Base-by-base conservation (phyloP, 64 coral and sea anemone genomes). In the Acropora yongei region DNA sequence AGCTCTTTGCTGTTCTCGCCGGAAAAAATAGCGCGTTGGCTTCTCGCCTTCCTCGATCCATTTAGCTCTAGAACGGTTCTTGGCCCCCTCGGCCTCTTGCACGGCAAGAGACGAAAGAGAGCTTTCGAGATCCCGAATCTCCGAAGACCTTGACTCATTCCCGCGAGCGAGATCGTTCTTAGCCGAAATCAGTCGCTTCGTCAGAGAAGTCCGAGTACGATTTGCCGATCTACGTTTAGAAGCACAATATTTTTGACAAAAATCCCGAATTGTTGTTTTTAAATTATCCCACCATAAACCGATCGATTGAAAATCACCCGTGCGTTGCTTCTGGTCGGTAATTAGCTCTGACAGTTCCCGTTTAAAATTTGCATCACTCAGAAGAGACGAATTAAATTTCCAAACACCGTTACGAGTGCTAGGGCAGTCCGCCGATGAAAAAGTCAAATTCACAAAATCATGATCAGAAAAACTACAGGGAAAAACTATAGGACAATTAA, bases 271-370 rank as follows among this genome's bases (percentile, higher is more conserved):
- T 14, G 18, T 41, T 3, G 11, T 2, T 47, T 93, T 93, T 10
- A 86, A 58, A 58, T 74, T 41, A 4, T 93, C 92, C 92, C 92
- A 93, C 86, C 92, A 93, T 42, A 44, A 72, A 1, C 77, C 75
- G 18, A 83, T 40, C 16, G 86, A 73, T 14, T 11, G 3, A 82
- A 89, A 93, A 16, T 68, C 41, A 14, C 5, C 8, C 3, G 30
- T 76, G 2, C 20, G 5, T n/a, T 14, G 57, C 18, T 44, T 49
- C n/a, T 48, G 78, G 44, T 44, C 47, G 30, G 1, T 45, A 30
- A 77, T 86, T 75, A 51, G 41, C 58, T 16, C n/a, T 2, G 57
- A 50, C 79, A 79, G 49, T 80, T 2, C 42, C 3, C 1, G 74
- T 19, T 13, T 44, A 76, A 76, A 76, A 13, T 76, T 6, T 10